Percentiles rank a stretch among this genome's conserved stretches.
These are phyloP conservation scores for Alauda arvensis DNA, from an alignment of 2,797 vertebrate genomes.

Conservation along the genomic window DNA sequence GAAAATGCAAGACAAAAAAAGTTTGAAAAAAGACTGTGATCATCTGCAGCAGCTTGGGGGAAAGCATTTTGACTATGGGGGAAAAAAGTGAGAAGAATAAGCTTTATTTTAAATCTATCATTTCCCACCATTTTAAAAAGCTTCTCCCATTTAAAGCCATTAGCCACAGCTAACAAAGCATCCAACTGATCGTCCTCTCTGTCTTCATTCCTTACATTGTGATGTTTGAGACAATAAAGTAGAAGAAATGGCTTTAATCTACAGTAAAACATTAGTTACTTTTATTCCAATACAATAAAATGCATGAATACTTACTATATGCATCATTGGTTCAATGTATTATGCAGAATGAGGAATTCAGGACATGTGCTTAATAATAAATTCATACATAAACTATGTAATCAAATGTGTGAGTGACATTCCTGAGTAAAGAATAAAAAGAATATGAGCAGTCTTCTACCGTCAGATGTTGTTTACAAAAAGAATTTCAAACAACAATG, in stretches of 20 bases:
- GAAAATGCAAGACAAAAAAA: constrained; percentile 33
- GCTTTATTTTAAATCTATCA: background rate
- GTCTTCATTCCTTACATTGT: background rate
- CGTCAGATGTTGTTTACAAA: constrained; percentile 1
- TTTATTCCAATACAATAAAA: constrained; percentile 1
- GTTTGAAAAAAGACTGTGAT: constrained; percentile 9
- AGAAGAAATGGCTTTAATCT: constrained; percentile 1
- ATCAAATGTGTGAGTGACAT: background rate
- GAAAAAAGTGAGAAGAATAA: constrained; percentile 3
- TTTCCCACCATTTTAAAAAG: constrained; percentile 20
- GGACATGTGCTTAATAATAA: background rate
- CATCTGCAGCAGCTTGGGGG: constrained; percentile 35
- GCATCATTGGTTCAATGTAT: background rate
- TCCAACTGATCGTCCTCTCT: background rate
- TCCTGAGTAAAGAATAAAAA: background rate
- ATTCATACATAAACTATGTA: background rate
- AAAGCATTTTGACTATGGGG: background rate
- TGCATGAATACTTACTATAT: background rate
- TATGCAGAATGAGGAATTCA: background rate
- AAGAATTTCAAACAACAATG: background rate
- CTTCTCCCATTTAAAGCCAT: constrained; percentile 24
- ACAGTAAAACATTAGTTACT: background rate
- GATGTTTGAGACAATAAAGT: constrained; percentile 12
- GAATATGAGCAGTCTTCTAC: background rate
- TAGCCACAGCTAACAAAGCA: constrained; percentile 6